phyloP scores from a whole-genome alignment of 2,888 invertebrate genomes.

The Ecdyonurus torrentis region DNA sequence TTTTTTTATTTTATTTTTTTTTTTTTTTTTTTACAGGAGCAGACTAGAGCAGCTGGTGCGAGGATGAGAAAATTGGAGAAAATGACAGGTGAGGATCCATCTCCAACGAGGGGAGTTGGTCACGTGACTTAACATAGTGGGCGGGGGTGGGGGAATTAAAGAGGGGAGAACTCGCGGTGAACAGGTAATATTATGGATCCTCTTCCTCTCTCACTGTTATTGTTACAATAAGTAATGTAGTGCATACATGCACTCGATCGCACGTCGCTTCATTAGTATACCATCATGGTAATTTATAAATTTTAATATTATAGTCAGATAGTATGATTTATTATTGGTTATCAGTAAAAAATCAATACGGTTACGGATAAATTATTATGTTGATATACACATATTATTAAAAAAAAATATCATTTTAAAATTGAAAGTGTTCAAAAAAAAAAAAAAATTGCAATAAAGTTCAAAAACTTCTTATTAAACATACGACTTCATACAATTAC shows the following conservation, averaged over 20 bases:
- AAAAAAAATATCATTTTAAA: too few relatives aligned
- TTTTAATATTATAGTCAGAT: background rate
- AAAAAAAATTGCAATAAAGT: too few relatives aligned
- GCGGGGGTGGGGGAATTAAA: background rate
- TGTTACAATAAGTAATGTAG: background rate
- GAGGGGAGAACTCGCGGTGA: background rate
- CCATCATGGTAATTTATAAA: background rate
- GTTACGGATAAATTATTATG: background rate
- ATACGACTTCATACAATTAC: too few relatives aligned
- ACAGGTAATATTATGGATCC: background rate
- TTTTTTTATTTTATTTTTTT: too few relatives aligned
- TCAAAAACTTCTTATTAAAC: too few relatives aligned
- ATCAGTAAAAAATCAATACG: background rate
- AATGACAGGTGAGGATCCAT: background rate
- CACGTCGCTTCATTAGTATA: background rate
- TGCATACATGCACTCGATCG: background rate
- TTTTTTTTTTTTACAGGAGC: too few relatives aligned
- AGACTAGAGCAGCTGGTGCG: background rate
- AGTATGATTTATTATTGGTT: background rate
- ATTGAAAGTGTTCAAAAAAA: too few relatives aligned
- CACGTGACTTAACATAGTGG: background rate
- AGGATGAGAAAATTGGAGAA: background rate
- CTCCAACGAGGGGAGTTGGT: background rate
- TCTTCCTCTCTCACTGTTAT: background rate
- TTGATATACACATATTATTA: too few relatives aligned